A percentile compares a stretch with the other conserved stretches of the same genome.
These are phyloP conservation scores for Apostichopus parvimensis DNA, from an alignment of 35 echinoderm and acorn worm species.

Conservation along the genomic window DNA sequence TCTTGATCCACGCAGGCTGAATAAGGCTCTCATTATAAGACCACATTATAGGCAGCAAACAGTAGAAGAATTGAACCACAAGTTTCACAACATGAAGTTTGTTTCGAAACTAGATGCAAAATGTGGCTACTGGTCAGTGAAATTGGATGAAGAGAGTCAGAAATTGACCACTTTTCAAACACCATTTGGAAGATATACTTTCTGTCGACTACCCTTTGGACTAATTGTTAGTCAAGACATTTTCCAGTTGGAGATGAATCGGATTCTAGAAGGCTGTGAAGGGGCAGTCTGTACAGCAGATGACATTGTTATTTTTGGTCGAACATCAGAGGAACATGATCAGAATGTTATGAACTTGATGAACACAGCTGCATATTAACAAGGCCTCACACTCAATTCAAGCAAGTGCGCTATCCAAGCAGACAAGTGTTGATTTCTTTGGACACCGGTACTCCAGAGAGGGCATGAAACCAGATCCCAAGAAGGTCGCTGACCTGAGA, in stretches of 20 bases:
- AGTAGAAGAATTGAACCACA: conserved; percentile 50
- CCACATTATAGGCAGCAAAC: conserved; percentile 6
- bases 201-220: conserved; percentile 40
- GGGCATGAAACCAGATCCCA: conserved; percentile 36
- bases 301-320: conserved; percentile 36
- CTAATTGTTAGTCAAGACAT: conserved; percentile 43
- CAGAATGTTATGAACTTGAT: conserved; percentile 12
- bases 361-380: neutral
- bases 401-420: conserved; percentile 26
- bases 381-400: conserved; percentile 47
- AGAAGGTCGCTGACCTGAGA: neutral
- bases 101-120: conserved; percentile 55
- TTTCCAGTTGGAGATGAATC: conserved; percentile 55
- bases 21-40: conserved; percentile 4
- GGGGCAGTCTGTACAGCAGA: conserved; percentile 12
- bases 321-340: conserved; percentile 41
- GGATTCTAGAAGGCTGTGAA: neutral
- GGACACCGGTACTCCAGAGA: neutral
- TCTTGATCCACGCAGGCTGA: conserved; percentile 44
- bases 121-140: conserved; percentile 40
- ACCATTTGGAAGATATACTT: conserved; percentile 24
- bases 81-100: conserved; percentile 10
- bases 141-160: neutral
- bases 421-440: conserved; percentile 11
- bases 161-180: conserved; percentile 50